Percentiles rank a stretch among this genome's conserved stretches.
Evolutionary conservation across 2,113 vertebrate species (phyloP).

Genomic region (Cricetomys ansorgei): DNA sequence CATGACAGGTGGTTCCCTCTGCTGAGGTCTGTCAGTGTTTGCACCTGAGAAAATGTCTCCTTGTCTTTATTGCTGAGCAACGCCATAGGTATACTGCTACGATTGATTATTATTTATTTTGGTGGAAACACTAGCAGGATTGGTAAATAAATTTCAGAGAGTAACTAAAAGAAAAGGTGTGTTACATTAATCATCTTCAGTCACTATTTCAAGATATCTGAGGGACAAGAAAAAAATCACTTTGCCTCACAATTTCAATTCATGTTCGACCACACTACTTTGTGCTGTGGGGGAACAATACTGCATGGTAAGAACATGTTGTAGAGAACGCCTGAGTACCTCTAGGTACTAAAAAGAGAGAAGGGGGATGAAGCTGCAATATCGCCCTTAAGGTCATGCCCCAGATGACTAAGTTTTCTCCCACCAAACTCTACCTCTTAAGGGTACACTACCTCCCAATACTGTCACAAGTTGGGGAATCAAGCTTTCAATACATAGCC

Average conservation of each 20-base stretch:
- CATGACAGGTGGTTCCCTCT: too few relatives aligned
- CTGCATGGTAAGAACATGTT: neutral
- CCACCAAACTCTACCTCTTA: neutral
- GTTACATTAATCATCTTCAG: neutral
- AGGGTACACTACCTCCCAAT: neutral
- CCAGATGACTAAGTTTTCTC: neutral
- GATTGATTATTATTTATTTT: neutral
- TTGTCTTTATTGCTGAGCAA: too few relatives aligned
- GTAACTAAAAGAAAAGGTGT: neutral
- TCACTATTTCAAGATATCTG: neutral
- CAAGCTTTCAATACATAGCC: neutral
- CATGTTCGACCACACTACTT: neutral
- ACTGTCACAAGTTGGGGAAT: neutral
- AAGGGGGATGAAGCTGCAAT: neutral
- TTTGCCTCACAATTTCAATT: neutral
- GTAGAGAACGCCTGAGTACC: neutral
- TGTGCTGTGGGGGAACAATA: neutral
- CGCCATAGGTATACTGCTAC: too few relatives aligned
- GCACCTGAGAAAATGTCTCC: too few relatives aligned
- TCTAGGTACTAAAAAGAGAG: too few relatives aligned
- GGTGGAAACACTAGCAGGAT: neutral
- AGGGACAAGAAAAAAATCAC: accelerated
- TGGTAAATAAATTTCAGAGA: neutral
- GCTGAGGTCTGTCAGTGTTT: too few relatives aligned
- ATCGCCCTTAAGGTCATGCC: too few relatives aligned